These are phyloP conservation scores for Enteromius fasciolatus DNA, from an alignment of 2,797 vertebrate genomes.

Conservation along the genomic window DNA sequence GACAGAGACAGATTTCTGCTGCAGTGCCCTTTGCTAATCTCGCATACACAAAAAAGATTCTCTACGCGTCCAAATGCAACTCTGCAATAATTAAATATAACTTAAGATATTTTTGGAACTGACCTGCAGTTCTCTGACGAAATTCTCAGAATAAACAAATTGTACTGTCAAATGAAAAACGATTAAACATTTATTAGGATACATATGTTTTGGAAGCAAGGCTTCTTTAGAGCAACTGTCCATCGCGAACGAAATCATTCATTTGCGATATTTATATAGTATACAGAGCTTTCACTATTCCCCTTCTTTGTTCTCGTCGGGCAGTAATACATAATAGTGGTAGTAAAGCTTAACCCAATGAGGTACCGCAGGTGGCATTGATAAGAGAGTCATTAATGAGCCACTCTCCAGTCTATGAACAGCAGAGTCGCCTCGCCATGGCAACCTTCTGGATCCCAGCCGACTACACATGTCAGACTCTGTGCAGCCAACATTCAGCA, in stretches of 20 bases:
- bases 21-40: conserved; percentile 3
- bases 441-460: conserved; percentile 62
- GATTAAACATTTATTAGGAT: neutral
- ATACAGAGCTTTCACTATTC: neutral
- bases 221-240: neutral
- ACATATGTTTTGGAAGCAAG: neutral
- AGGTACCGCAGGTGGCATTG: conserved; percentile 50
- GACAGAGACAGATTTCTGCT: conserved; percentile 9
- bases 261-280: neutral
- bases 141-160: conserved; percentile 5
- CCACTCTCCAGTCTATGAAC: conserved; percentile 61
- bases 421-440: conserved; percentile 61
- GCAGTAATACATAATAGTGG: conserved; percentile 74
- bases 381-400: conserved; percentile 71
- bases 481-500: conserved; percentile 54
- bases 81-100: conserved; percentile 8
- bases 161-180: conserved; percentile 9
- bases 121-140: neutral
- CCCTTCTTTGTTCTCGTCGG: conserved; percentile 60
- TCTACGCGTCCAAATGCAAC: neutral
- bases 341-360: conserved; percentile 70
- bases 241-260: neutral
- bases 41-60: neutral
- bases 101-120: neutral
- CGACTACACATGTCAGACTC: conserved; percentile 58